Evolutionary conservation across 2,888 invertebrate genomes (phyloP).

Genomic region (Himalopsyche anomala): DNA sequence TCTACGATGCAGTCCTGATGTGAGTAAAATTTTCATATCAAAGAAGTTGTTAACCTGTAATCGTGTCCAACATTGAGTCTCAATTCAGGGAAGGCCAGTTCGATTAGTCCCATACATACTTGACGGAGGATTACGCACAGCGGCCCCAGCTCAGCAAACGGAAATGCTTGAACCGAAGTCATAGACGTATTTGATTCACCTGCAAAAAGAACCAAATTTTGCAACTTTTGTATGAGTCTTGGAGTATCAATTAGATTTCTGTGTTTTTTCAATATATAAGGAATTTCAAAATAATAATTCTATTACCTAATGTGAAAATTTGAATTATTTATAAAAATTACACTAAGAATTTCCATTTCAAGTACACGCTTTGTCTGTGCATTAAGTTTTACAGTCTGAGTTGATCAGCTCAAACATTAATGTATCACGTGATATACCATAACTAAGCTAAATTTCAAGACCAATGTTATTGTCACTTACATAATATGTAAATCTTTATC

Average conservation of each 20-base stretch:
- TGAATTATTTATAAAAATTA: no score
- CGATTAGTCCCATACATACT: slow-evolving; percentile 89
- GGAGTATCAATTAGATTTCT: no score
- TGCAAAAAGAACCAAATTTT: slow-evolving; percentile 44
- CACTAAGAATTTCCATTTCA: no score
- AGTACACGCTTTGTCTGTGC: no score
- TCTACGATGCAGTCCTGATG: neutral
- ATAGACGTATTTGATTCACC: slow-evolving; percentile 66
- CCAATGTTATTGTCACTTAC: no score
- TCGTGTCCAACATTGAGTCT: slow-evolving; percentile 80
- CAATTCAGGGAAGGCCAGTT: slow-evolving; percentile 90
- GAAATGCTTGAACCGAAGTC: slow-evolving; percentile 78
- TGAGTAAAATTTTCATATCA: neutral
- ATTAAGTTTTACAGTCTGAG: neutral
- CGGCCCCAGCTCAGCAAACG: slow-evolving; percentile 83
- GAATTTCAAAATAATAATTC: no score
- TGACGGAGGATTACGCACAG: slow-evolving; percentile 86
- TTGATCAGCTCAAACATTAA: neutral
- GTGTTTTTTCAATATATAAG: no score
- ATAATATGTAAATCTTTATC: no score
- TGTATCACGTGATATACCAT: neutral
- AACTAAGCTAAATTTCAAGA: neutral
- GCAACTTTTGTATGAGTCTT: no score
- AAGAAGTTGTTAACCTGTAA: slow-evolving; percentile 71
- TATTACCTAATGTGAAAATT: no score